Percentiles rank a stretch among this genome's conserved stretches.
These are phyloP conservation scores for Xenopus tropicalis DNA, from an alignment of 2,113 vertebrate genomes.

Conservation along the genomic window DNA sequence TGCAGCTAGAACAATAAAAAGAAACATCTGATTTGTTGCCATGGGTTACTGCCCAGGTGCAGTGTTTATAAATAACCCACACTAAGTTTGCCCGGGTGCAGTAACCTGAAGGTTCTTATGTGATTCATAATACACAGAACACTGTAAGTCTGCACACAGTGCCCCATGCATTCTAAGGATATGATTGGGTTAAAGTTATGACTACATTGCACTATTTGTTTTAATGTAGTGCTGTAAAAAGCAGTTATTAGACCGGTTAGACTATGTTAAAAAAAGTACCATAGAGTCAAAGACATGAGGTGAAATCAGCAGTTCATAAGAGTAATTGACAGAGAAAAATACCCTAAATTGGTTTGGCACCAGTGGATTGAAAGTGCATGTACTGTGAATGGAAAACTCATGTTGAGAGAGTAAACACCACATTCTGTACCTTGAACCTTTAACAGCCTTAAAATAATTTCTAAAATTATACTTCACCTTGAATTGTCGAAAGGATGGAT, in stretches of 20 bases:
- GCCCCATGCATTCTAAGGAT: too few relatives aligned
- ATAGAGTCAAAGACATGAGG: constrained; percentile 39
- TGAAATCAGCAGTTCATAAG: constrained; percentile 17
- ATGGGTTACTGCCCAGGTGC: too few relatives aligned
- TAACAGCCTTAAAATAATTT: constrained; percentile 45
- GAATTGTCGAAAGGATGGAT: constrained; percentile 35
- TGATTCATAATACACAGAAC: too few relatives aligned
- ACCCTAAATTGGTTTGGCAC: constrained; percentile 40
- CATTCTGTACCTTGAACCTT: constrained; percentile 39
- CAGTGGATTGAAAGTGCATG: constrained; percentile 11
- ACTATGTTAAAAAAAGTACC: constrained; percentile 30
- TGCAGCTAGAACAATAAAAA: too few relatives aligned
- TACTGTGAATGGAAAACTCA: constrained; percentile 55
- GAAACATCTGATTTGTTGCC: too few relatives aligned
- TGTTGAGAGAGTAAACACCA: constrained; percentile 45
- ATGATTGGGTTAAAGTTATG: constrained; percentile 4
- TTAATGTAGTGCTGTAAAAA: constrained; percentile 21
- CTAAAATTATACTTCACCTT: constrained; percentile 35
- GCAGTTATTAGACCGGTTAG: constrained; percentile 27
- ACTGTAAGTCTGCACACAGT: too few relatives aligned
- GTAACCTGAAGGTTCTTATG: too few relatives aligned
- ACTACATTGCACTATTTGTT: constrained; percentile 31
- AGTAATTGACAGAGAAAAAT: constrained; percentile 42
- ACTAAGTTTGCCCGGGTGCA: too few relatives aligned
- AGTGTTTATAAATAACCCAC: too few relatives aligned